phyloP scores from a whole-genome alignment of 2,797 vertebrate genomes.

The Sparus aurata region DNA sequence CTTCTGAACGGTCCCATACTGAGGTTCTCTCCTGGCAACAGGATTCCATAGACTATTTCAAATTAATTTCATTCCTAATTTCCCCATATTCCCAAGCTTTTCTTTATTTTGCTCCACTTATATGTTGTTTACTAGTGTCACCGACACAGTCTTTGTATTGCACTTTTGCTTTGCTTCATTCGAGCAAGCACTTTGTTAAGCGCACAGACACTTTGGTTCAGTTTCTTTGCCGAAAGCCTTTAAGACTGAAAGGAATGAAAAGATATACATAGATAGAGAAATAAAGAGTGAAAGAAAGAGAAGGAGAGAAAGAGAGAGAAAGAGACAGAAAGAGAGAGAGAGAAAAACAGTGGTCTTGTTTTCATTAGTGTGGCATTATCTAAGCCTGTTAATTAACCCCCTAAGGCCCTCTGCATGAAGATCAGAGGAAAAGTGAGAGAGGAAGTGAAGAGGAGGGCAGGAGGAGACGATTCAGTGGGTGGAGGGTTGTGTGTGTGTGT shows the following conservation, averaged over 20 bases:
- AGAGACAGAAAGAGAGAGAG: constrained; percentile 46
- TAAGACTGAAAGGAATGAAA: background rate
- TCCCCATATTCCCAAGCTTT: background rate
- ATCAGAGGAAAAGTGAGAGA: constrained; percentile 76
- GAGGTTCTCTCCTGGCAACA: no score
- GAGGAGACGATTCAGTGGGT: constrained; percentile 62
- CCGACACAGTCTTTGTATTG: background rate
- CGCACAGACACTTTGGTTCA: constrained; percentile 14
- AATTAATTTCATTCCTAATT: no score
- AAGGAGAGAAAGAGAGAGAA: constrained; percentile 36
- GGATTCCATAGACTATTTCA: no score
- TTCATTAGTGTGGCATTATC: constrained; percentile 88
- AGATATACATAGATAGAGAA: constrained; percentile 10
- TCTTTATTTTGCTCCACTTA: background rate
- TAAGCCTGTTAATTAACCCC: constrained; percentile 87
- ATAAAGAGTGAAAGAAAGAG: background rate
- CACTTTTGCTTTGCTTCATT: background rate
- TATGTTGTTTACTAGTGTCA: background rate
- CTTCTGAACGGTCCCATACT: no score
- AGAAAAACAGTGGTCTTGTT: constrained; percentile 77
- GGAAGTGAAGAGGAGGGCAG: constrained; percentile 67
- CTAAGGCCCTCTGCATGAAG: constrained; percentile 81
- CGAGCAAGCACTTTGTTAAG: constrained; percentile 7
- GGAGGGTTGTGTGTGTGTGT: constrained; percentile 48
- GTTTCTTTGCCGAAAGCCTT: constrained; percentile 7